Percentiles rank a stretch among this genome's conserved stretches.
phyloP scores from a whole-genome alignment of 2,888 invertebrate species.

The Octodonta nipae region DNA sequence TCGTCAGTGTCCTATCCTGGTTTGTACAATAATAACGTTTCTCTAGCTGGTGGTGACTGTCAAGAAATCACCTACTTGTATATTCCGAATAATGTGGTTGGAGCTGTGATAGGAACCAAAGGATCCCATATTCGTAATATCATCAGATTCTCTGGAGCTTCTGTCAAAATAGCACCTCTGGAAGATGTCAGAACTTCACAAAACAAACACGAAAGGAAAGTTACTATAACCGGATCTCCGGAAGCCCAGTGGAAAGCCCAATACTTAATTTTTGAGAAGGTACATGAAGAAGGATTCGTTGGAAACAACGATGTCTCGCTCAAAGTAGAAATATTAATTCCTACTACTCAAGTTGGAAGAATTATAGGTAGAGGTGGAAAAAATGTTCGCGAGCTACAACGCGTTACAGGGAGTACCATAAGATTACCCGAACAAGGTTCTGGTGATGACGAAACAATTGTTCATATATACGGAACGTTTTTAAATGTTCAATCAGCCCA shows the following conservation, averaged over 20 bases:
- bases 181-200: conserved; percentile 67
- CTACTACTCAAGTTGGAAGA: conserved; percentile 80
- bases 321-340: conserved; percentile 84
- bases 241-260: conserved; percentile 96
- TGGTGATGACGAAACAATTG: conserved; percentile 78
- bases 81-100: conserved; percentile 95
- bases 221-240: conserved; percentile 87
- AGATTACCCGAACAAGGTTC: conserved; percentile 77
- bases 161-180: conserved; percentile 79
- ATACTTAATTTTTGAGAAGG: conserved; percentile 92
- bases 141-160: conserved; percentile 89
- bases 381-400: conserved; percentile 89
- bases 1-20: conserved; percentile 51
- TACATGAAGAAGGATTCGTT: conserved; percentile 88
- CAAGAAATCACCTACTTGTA: conserved; percentile 86
- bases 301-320: conserved; percentile 80
- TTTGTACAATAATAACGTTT: conserved; percentile 34
- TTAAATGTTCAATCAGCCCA: conserved; percentile 92
- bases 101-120: conserved; percentile 95
- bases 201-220: conserved; percentile 78
- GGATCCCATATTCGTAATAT: conserved; percentile 95
- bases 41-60: conserved; percentile 48
- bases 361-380: conserved; percentile 96
- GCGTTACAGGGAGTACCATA: conserved; percentile 88
- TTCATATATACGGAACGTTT: conserved; percentile 90